phyloP scores from a whole-genome alignment of 2,113 vertebrate genomes.

The Theropithecus gelada region DNA sequence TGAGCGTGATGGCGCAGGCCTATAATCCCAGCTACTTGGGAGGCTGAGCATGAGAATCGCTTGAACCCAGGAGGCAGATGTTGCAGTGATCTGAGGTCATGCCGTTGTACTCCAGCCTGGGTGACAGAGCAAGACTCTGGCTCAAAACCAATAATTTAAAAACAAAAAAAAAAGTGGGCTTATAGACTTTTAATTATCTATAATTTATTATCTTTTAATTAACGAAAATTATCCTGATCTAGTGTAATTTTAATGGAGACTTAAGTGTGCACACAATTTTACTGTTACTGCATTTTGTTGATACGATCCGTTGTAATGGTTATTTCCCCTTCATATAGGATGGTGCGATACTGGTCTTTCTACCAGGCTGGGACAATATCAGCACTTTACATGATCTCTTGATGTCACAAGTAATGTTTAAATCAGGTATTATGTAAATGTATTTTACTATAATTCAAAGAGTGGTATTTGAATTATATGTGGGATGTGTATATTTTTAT shows the following conservation, averaged over 20 bases:
- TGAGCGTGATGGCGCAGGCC: no score
- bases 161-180: no score
- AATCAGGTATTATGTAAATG: conserved; percentile 88
- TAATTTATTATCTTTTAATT: not conserved
- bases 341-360: conserved; percentile 96
- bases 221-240: not conserved
- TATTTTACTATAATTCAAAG: not conserved
- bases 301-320: not conserved
- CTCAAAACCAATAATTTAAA: no score
- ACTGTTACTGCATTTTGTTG: not conserved
- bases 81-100: no score
- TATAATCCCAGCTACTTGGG: no score
- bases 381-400: conserved; percentile 95
- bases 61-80: no score
- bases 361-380: conserved; percentile 99
- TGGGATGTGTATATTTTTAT: not conserved
- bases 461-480: not conserved
- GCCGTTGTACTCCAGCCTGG: no score
- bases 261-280: not conserved
- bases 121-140: no score
- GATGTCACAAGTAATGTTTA: conserved; percentile 96
- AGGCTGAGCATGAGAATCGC: no score
- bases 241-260: not conserved
- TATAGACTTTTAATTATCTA: not conserved
- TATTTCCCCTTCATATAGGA: conserved; percentile 84